phyloP scores from a whole-genome alignment of 2,113 vertebrate species.

The Eretmochelys imbricata region DNA sequence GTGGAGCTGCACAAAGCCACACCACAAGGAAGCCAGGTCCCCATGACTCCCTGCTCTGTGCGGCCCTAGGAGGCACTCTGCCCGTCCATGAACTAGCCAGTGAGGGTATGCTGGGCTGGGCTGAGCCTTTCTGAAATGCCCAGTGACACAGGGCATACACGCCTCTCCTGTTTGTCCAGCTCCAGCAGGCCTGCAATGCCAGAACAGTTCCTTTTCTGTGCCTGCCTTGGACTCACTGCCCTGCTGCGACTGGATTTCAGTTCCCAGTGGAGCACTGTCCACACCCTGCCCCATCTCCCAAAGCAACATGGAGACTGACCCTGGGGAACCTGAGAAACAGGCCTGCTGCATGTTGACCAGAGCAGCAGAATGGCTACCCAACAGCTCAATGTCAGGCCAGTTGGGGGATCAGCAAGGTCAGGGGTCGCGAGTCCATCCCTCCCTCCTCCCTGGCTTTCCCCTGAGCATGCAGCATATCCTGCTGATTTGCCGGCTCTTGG shows the following conservation, averaged over 20 bases:
- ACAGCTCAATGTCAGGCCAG: too few relatives aligned
- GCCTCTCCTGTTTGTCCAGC: neutral
- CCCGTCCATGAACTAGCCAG: too few relatives aligned
- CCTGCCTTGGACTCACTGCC: neutral
- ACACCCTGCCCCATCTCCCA: neutral
- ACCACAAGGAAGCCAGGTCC: too few relatives aligned
- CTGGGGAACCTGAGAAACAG: too few relatives aligned
- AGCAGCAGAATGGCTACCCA: too few relatives aligned
- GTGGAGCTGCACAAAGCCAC: too few relatives aligned
- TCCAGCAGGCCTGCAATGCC: neutral
- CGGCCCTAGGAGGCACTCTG: neutral
- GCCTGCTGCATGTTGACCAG: too few relatives aligned
- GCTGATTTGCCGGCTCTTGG: neutral
- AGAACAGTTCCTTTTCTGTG: neutral
- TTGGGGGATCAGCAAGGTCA: neutral
- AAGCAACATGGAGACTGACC: neutral
- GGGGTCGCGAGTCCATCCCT: neutral
- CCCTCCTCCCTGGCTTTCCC: too few relatives aligned
- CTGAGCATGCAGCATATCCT: neutral
- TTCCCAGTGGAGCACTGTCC: neutral
- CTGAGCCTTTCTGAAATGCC: neutral
- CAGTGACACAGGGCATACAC: neutral
- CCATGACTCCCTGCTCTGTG: too few relatives aligned
- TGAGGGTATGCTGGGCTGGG: neutral
- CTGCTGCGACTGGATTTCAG: neutral